A percentile compares a stretch with the other conserved stretches of the same genome.
phyloP scores from a whole-genome alignment of 2,888 invertebrate species.

The Cantharis lateralis region DNA sequence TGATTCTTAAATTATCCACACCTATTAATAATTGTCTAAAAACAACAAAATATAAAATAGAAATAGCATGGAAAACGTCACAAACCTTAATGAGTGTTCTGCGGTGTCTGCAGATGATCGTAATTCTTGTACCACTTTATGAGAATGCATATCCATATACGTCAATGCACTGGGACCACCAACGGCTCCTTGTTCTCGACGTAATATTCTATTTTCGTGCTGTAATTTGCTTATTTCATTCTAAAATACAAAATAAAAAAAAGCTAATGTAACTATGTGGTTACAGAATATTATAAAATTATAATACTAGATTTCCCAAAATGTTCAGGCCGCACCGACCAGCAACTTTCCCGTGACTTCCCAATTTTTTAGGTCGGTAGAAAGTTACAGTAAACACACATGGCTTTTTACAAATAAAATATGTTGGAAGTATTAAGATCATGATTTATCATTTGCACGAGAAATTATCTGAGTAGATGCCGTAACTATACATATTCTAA shows the following conservation, averaged over 20 bases:
- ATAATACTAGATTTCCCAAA: too few species aligned
- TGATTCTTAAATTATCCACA: constrained; percentile 68
- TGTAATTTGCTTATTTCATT: constrained; percentile 58
- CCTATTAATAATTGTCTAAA: constrained; percentile 69
- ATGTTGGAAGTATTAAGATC: too few species aligned
- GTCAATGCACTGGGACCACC: constrained; percentile 49
- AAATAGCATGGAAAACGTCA: not conserved
- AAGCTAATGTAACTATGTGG: too few species aligned
- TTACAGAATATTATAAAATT: too few species aligned
- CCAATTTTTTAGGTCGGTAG: too few species aligned
- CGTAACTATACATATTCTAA: too few species aligned
- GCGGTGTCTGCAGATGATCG: constrained; percentile 67
- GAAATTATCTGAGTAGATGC: too few species aligned
- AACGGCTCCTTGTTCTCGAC: constrained; percentile 57
- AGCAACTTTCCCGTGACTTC: too few species aligned
- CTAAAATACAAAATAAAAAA: constrained; percentile 46
- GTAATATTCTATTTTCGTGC: constrained; percentile 59
- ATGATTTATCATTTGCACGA: too few species aligned
- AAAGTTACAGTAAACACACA: too few species aligned
- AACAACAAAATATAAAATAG: constrained; percentile 27
- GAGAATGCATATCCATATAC: constrained; percentile 50
- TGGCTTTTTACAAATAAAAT: too few species aligned
- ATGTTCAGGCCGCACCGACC: too few species aligned
- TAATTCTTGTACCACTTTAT: constrained; percentile 65
- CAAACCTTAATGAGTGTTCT: constrained; percentile 67